A percentile compares a stretch with the other conserved stretches of the same genome.
phyloP scores from a whole-genome alignment of 2,888 invertebrate genomes.

The Drosophila subquinaria region DNA sequence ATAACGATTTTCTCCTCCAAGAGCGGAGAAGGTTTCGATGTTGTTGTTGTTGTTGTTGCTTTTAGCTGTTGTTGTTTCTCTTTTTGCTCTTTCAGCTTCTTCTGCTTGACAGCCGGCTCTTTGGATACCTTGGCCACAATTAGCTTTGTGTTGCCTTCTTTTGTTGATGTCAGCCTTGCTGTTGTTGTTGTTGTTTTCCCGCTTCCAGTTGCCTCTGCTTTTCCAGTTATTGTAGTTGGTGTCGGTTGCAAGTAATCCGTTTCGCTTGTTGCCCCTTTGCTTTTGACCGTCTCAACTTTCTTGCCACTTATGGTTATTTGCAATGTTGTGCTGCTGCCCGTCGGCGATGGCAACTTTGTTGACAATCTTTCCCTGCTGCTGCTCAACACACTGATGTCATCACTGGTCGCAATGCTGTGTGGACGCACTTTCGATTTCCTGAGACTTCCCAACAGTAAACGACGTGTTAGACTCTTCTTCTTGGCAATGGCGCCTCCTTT shows the following conservation, averaged over 20 bases:
- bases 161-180: constrained; percentile 38
- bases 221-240: constrained; percentile 49
- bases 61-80: constrained; percentile 1
- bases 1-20: constrained; percentile 79
- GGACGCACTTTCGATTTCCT: constrained; percentile 75
- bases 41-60: not conserved
- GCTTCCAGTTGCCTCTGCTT: constrained; percentile 48
- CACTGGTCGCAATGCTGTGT: constrained; percentile 65
- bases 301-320: constrained; percentile 85
- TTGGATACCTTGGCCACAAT: constrained; percentile 71
- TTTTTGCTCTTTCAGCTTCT: constrained; percentile 49
- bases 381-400: constrained; percentile 61
- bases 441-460: constrained; percentile 78
- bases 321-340: constrained; percentile 72
- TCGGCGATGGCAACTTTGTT: constrained; percentile 10
- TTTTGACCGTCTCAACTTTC: constrained; percentile 76
- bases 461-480: constrained; percentile 79
- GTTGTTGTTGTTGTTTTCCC: constrained; percentile 20
- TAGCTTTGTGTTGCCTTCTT: constrained; percentile 68
- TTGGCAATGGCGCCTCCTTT: constrained; percentile 55
- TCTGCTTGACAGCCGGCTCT: constrained; percentile 53
- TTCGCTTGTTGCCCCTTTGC: constrained; percentile 56
- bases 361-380: constrained; percentile 52
- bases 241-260: constrained; percentile 59
- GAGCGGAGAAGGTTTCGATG: constrained; percentile 26